Conservation (phyloP, 2,797 vertebrate species). For the Bovichtus diacanthus region DNA sequence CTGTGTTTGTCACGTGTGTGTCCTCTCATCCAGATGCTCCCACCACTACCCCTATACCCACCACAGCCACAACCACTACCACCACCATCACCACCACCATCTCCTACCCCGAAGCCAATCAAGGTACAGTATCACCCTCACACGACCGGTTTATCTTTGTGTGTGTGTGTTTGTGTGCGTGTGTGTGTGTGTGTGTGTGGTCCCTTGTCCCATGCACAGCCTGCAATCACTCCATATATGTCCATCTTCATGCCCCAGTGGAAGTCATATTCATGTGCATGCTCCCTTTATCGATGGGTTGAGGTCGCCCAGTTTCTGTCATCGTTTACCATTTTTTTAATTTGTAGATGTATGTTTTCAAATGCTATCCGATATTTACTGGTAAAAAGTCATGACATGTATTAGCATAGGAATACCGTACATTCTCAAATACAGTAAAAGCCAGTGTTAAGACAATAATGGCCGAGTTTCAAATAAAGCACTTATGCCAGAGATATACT, state of each 20-base stretch:
- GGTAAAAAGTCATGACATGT: neutral
- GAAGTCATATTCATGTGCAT: conserved; percentile 11
- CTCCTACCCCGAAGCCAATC: conserved; percentile 91
- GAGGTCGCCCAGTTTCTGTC: conserved; percentile 9
- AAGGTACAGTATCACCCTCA: conserved; percentile 78
- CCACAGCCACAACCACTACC: conserved; percentile 87
- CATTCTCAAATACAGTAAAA: neutral
- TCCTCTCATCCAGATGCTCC: conserved; percentile 98
- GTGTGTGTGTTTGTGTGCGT: conserved; percentile 21
- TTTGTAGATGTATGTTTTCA: too few species aligned
- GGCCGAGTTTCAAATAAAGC: neutral
- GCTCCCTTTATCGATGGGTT: neutral
- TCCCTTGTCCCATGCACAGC: neutral
- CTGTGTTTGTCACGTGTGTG: conserved; percentile 85
- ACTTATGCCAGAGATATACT: too few species aligned
- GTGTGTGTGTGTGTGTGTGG: conserved; percentile 11
- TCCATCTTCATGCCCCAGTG: conserved; percentile 36
- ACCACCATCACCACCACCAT: conserved; percentile 89
- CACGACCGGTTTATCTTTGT: conserved; percentile 25
- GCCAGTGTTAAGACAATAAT: neutral
- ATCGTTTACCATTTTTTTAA: neutral
- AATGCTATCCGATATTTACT: neutral
- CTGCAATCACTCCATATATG: conserved; percentile 31
- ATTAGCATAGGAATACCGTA: neutral
- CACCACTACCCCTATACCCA: conserved; percentile 98